Base-by-base conservation (phyloP, 2,113 vertebrate species). In the Eclectus roratus region DNA sequence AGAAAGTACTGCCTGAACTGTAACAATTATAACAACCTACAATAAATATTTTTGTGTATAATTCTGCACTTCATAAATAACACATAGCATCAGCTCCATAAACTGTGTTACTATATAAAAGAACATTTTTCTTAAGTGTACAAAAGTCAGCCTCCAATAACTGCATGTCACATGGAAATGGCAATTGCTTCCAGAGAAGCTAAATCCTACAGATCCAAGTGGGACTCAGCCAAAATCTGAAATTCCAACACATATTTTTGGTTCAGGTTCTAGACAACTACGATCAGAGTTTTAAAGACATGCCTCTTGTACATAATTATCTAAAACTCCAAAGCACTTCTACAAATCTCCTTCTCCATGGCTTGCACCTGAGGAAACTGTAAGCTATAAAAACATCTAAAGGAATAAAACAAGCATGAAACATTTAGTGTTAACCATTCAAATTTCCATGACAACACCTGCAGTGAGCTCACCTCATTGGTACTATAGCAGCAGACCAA, bases 391-490 rank as follows among this genome's bases (percentile, higher is more conserved):
- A 93, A 83, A 85, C 29, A 31, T 69, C n/a, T 60, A 68, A 93
- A 83, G 93, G 93, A 94, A 93, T 76, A 91, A 95, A 94, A 94
- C 6, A 71, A 91, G 64, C 79, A 88, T 39, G 64, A 92, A 96
- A 93, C 29, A 80, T 70, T 66, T 85, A 58, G 78, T 13, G 43
- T 44, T 66, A 94, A 46, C 50, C 68, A 93, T 74, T 68, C 76
- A 93, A 73, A 96, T 93, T 94, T 85, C 93, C 88, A 80, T 74
- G 76, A 78, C 93, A 91, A 88, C 33, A 0, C 60, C 55, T 91
- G 85, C 79, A 83, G 68, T 43, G 68, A 91, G 64, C 43, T 94
- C 79, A 69, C 71, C 74, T 95, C 79, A 68, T 3, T 55, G 58
- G 37, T 88, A 81, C 89, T 82, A 61, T 1, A 89, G 79, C 85